Base-by-base conservation (phyloP, 2,797 vertebrate genomes). In the Cossypha caffra region DNA sequence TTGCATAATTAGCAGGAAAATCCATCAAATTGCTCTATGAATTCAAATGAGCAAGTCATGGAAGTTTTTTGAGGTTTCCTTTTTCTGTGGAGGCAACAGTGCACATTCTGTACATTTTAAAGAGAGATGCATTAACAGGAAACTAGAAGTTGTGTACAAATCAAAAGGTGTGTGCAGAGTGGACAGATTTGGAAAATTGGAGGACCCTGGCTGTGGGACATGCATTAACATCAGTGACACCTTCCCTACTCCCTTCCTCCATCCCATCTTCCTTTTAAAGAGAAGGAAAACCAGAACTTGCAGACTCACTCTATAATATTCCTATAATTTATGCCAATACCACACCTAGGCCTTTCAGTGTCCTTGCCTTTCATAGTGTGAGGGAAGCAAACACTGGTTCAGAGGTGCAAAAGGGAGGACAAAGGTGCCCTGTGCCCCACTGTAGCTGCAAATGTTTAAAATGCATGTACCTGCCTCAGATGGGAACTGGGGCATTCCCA, bases 1-100 rank as follows among this genome's bases (percentile, higher is more conserved):
- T 24, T 40, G 51, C 51, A 84, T 57, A 85, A 92, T 86, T 84
- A 88, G 87, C 38, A 92, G 74, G 59, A 93, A 94, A 76, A 82
- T 73, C 73, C 66, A 78, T 59, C 52, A 88, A 68, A 50, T 66
- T 81, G 7, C 54, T 76, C 42, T 29, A 20, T 16, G 77, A 67
- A 74, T 85, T 83, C n/a, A 58, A 66, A 76, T 8, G 1, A 87
- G 19, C 14, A 71, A 63, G 72, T 89, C 8, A 16, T 5, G 3
- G 10, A 89, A 51, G 29, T 23, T 63, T 61, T 38, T 20, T 16
- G 57, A 45, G 11, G 4, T 17, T 52, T 21, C 14, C 29, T 37
- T 55, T 43, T 68, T 29, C 61, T 72, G 17, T 59, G 42, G 45
- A 42, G 66, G 26, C 33, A 91, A 52, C 15, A 54, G 9, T 35